Evolutionary conservation across 2,113 vertebrate species (phyloP).

Genomic region (Oryzias melastigma): DNA sequence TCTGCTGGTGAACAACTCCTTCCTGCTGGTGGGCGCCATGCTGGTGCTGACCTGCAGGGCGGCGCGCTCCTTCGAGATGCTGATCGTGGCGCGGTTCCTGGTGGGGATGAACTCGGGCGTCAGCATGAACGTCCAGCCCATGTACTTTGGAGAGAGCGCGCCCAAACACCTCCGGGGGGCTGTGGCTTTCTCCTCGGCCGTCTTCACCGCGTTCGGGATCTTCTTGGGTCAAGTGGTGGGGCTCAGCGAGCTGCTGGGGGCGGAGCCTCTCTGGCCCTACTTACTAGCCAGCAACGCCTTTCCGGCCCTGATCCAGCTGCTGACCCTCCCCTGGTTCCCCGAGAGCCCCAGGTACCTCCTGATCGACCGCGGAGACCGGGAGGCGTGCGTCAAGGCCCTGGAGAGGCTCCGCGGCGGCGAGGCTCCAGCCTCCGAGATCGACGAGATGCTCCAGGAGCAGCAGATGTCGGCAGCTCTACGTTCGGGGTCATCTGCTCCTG

Average conservation of each 20-base stretch:
- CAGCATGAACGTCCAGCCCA: slow-evolving; percentile 89
- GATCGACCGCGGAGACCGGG: slow-evolving; percentile 83
- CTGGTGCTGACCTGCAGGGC: slow-evolving; percentile 77
- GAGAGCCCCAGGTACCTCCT: slow-evolving; percentile 92
- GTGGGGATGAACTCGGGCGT: slow-evolving; percentile 84
- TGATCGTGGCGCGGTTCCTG: slow-evolving; percentile 83
- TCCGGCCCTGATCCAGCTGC: slow-evolving; percentile 83
- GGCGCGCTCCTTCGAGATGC: slow-evolving; percentile 86
- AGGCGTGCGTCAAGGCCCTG: slow-evolving; percentile 80
- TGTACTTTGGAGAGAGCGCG: slow-evolving; percentile 90
- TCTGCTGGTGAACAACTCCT: slow-evolving; percentile 84
- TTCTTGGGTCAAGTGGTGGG: slow-evolving; percentile 85
- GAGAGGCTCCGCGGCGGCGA: slow-evolving; percentile 72
- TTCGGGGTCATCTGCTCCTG: slow-evolving; percentile 27
- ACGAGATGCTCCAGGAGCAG: slow-evolving; percentile 83
- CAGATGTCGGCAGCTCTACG: slow-evolving; percentile 45
- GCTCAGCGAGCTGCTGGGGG: slow-evolving; percentile 85
- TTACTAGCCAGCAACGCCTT: slow-evolving; percentile 85
- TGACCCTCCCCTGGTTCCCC: slow-evolving; percentile 83
- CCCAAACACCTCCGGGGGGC: slow-evolving; percentile 85
- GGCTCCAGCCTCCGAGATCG: slow-evolving; percentile 77
- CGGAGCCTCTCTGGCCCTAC: slow-evolving; percentile 81
- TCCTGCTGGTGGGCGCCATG: slow-evolving; percentile 70
- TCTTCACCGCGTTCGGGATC: slow-evolving; percentile 85
- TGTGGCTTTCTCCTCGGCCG: slow-evolving; percentile 83